Evolutionary conservation across 1,140 invertebrate genomes (phyloP).

Genomic region (Drosophila murphyi): DNA sequence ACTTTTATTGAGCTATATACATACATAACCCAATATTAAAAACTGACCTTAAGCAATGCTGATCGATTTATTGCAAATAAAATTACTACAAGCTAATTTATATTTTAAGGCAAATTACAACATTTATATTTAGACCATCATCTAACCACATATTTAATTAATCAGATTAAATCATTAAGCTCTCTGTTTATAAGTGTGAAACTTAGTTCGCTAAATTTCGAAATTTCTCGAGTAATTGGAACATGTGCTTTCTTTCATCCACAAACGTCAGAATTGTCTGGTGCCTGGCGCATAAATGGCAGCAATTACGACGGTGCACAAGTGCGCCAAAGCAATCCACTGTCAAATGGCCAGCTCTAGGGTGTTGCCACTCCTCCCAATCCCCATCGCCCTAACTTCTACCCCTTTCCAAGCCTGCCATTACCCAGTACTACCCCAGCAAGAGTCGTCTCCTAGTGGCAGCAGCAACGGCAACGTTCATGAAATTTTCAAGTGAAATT

Average conservation of each 20-base stretch:
- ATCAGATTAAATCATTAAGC: no score
- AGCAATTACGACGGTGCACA: conserved; percentile 62
- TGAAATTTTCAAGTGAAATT: conserved; percentile 62
- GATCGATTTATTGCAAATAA: no score
- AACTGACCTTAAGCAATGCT: no score
- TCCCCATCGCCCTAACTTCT: background rate
- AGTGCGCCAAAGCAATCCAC: conserved; percentile 37
- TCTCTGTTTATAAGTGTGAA: no score
- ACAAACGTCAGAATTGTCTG: background rate
- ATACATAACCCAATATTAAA: no score
- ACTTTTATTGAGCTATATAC: no score
- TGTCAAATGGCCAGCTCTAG: conserved; percentile 12
- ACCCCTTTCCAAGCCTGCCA: conserved; percentile 12
- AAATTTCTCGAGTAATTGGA: background rate
- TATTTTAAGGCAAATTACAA: no score
- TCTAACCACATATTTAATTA: no score
- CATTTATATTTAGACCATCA: no score
- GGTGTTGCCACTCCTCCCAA: background rate
- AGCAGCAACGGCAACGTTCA: conserved; percentile 31
- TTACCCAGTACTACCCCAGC: conserved; percentile 1
- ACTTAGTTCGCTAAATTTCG: background rate
- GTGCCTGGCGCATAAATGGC: conserved; percentile 58
- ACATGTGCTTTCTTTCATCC: background rate
- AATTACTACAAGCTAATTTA: no score
- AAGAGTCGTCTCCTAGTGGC: conserved; percentile 7